Evolutionary conservation across 2,888 invertebrate species (phyloP).

Genomic region (Ophion slaviceki): DNA sequence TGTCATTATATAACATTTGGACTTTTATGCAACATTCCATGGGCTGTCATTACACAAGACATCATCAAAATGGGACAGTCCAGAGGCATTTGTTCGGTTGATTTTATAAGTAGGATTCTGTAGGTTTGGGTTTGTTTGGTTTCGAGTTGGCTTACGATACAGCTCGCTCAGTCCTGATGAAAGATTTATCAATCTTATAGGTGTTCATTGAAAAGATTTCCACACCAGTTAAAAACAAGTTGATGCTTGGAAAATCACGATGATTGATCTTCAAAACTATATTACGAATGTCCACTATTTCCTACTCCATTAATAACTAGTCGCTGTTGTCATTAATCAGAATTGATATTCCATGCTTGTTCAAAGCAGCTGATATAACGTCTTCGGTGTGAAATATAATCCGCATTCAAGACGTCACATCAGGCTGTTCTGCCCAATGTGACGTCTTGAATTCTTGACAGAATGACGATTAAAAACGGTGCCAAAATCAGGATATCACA

Average conservation of each 20-base stretch:
- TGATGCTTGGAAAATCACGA: not conserved
- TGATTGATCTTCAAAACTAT: not conserved
- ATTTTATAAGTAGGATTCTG: not conserved
- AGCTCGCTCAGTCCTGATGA: no score
- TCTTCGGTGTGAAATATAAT: not conserved
- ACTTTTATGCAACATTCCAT: no score
- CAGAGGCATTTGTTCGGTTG: not conserved
- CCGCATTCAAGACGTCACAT: not conserved
- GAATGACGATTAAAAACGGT: not conserved
- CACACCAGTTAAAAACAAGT: not conserved
- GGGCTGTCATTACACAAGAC: no score
- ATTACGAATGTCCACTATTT: not conserved
- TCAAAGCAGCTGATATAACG: not conserved
- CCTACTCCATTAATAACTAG: not conserved
- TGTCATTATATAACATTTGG: no score
- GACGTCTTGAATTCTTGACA: no score
- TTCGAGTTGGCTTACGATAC: no score
- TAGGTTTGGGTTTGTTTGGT: not conserved
- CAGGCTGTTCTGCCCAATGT: not conserved
- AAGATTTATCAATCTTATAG: no score
- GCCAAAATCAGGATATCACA: constrained; percentile 3
- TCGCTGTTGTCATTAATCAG: not conserved
- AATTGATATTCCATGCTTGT: not conserved
- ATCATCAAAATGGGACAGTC: no score
- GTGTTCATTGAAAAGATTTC: not conserved